These are phyloP conservation scores for Nematostella vectensis DNA, from an alignment of 92 coral and sea anemone species.

Conservation along the genomic window DNA sequence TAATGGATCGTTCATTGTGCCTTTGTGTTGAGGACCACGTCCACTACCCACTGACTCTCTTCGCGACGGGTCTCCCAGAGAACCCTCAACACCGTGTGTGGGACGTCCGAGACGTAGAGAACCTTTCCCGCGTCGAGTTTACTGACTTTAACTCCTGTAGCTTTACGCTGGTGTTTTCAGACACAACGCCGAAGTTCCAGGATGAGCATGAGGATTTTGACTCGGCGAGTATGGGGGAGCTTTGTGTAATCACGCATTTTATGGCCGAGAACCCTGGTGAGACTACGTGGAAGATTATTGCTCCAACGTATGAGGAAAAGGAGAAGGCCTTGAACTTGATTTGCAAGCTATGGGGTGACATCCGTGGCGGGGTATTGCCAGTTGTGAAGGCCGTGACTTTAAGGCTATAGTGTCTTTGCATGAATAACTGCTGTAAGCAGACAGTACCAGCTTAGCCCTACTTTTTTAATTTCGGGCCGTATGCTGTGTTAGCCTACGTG, in stretches of 20 bases:
- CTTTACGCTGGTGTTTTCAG: constrained; percentile 70
- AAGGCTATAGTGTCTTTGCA: no score
- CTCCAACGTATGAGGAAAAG: constrained; percentile 95
- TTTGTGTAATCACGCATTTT: constrained; percentile 70
- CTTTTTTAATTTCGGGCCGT: no score
- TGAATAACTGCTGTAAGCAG: no score
- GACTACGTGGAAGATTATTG: constrained; percentile 71
- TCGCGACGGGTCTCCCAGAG: constrained; percentile 96
- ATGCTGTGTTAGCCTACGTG: no score
- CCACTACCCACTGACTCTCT: constrained; percentile 84
- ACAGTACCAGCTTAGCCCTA: no score
- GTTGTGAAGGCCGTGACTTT: constrained; percentile 90
- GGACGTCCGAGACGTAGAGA: constrained; percentile 73
- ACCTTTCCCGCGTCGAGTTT: constrained; percentile 90
- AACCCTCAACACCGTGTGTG: constrained; percentile 77
- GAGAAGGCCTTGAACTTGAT: constrained; percentile 86
- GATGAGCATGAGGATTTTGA: constrained; percentile 59
- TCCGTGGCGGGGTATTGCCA: constrained; percentile 76
- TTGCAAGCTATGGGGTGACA: constrained; percentile 82
- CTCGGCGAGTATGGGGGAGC: constrained; percentile 80
- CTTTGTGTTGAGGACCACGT: constrained; percentile 90
- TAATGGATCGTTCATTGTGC: constrained; percentile 77
- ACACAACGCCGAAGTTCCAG: constrained; percentile 36
- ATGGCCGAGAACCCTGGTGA: constrained; percentile 30
- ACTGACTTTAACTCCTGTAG: constrained; percentile 87